Percentiles rank a stretch among this genome's conserved stretches.
phyloP scores from a whole-genome alignment of 2,797 vertebrate genomes.

The Selene dorsalis region DNA sequence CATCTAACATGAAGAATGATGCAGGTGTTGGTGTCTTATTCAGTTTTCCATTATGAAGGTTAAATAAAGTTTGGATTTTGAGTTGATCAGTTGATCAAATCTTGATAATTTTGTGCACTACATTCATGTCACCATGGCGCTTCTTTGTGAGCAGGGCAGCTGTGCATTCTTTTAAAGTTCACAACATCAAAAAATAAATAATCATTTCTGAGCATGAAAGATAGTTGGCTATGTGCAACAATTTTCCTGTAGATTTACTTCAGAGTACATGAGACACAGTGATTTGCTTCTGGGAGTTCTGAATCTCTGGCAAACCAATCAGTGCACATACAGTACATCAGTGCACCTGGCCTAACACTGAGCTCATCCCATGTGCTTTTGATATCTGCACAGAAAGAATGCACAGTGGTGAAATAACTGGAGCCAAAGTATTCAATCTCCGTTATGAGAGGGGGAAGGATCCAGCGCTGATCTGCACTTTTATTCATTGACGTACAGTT shows the following conservation, averaged over 20 bases:
- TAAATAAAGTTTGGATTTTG: neutral
- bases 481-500: constrained; percentile 46
- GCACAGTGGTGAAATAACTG: constrained; percentile 45
- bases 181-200: neutral
- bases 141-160: neutral
- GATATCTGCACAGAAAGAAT: constrained; percentile 63
- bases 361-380: constrained; percentile 74
- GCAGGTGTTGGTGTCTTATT: neutral
- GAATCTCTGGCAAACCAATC: constrained; percentile 44
- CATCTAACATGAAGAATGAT: neutral
- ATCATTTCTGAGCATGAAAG: neutral
- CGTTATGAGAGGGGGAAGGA: constrained; percentile 31
- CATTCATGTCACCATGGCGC: neutral
- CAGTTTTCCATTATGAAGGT: neutral
- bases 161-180: neutral
- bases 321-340: constrained; percentile 30
- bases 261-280: constrained; percentile 20
- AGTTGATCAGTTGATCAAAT: neutral
- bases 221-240: neutral
- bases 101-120: neutral
- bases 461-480: constrained; percentile 8
- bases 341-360: constrained; percentile 61
- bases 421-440: constrained; percentile 51
- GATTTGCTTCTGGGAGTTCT: constrained; percentile 46
- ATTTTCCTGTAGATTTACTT: constrained; percentile 7